These are phyloP conservation scores for Osmerus eperlanus DNA, from an alignment of 2,113 vertebrate species.

Conservation along the genomic window DNA sequence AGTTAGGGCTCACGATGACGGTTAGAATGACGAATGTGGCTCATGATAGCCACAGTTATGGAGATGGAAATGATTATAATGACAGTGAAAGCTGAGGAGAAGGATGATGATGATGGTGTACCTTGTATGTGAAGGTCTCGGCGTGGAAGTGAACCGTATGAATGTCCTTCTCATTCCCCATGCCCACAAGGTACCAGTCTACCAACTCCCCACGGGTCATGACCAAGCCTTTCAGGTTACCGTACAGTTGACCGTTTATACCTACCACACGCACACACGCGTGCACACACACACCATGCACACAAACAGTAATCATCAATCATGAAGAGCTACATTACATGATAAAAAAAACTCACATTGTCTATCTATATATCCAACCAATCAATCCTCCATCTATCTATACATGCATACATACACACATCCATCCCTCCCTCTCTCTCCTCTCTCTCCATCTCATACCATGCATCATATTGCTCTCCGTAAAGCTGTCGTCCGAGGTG, in stretches of 20 bases:
- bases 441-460: conserved; percentile 66
- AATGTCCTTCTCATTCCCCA: conserved; percentile 89
- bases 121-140: conserved; percentile 92
- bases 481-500: conserved; percentile 68
- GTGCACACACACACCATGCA: background rate
- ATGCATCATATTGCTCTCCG: conserved; percentile 87
- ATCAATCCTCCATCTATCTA: background rate
- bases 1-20: background rate
- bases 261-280: conserved; percentile 63
- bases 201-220: conserved; percentile 84
- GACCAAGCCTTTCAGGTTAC: conserved; percentile 81
- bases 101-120: conserved; percentile 38
- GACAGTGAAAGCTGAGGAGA: background rate
- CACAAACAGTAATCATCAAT: background rate
- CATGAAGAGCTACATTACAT: background rate
- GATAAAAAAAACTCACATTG: background rate
- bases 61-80: background rate
- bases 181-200: conserved; percentile 91
- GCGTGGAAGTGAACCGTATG: conserved; percentile 95
- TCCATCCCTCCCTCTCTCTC: background rate
- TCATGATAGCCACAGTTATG: background rate
- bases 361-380: background rate
- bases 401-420: background rate
- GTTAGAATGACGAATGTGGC: too few species aligned
- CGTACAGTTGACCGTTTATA: conserved; percentile 90